Base-by-base conservation (phyloP, 2,113 vertebrate genomes). In the Dolichotis patagonum region DNA sequence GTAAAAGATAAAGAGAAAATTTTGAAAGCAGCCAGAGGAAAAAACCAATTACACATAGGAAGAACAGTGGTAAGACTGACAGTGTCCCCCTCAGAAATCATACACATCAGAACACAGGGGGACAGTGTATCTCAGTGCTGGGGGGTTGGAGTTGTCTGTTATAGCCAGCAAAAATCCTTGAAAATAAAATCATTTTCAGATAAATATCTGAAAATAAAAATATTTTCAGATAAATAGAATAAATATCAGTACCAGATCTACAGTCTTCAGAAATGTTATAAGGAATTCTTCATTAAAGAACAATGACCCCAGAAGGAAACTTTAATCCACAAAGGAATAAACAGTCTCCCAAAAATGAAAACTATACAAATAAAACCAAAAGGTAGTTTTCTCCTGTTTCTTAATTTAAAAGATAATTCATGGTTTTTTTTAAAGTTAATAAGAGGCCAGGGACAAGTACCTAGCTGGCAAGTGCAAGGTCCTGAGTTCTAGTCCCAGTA, bases 331-430 rank as follows among this genome's bases (percentile, higher is more conserved):
- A 93, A 85, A 91, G 28, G 8, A 78, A 19, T 87, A 38, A 63
- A 7, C 3, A 91, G 9, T 7, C 3, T 26, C n/a, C 71, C 38
- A 4, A n/a, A 67, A 67, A 73, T 71, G 6, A 5, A 14, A 84
- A 80, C n/a, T 58, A 16, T 3, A 14, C 38, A 26, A 32, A 84
- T 26, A 71, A 43, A 71, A 71, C 63, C 30, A 65, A 90, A 86
- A 58, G 75, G 56, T 0, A 17, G 7, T 69, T 85, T 83, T 56
- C 78, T 88, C 78, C 81, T 75, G 1, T 43, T 91, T 91, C 88
- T 69, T 67, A 38, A 93, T 93, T 93, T 86, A 78, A 83, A 92
- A 87, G 5, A 75, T 71, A 78, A 58, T 49, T 71, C 22, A 80
- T 69, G 52, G 4, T 49, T 56, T 75, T 63, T 58, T 58, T 58